phyloP scores from a whole-genome alignment of 92 coral and sea anemone genomes.

The Heteractis magnifica region DNA sequence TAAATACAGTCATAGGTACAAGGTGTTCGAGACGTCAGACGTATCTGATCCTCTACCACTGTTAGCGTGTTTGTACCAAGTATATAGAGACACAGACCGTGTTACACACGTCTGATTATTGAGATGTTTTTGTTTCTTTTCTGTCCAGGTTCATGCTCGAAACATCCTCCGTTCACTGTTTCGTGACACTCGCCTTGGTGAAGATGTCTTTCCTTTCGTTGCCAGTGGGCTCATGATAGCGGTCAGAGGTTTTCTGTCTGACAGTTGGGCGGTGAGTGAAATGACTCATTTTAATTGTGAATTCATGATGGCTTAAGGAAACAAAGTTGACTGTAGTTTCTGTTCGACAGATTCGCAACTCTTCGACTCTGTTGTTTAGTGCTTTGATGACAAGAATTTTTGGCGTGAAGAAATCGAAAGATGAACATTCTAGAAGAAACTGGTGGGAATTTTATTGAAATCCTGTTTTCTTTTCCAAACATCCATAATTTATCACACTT shows the following conservation, averaged over 20 bases:
- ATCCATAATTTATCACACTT: neutral
- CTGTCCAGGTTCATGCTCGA: conserved; percentile 81
- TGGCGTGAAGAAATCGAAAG: conserved; percentile 84
- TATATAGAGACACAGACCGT: no score
- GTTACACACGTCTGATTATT: no score
- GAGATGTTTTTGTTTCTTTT: no score
- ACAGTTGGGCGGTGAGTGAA: conserved; percentile 93
- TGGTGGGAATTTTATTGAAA: conserved; percentile 39
- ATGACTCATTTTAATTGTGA: neutral
- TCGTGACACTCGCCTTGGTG: conserved; percentile 92
- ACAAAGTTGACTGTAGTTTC: neutral
- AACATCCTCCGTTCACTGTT: conserved; percentile 88
- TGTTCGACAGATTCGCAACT: conserved; percentile 79
- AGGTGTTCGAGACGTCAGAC: no score
- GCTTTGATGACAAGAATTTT: conserved; percentile 91
- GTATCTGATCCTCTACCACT: no score
- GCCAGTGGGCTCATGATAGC: conserved; percentile 84
- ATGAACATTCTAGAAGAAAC: conserved; percentile 82
- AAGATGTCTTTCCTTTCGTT: conserved; percentile 86
- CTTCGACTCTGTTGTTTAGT: conserved; percentile 90
- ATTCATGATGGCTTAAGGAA: neutral
- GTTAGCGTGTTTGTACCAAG: no score
- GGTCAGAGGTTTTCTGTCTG: conserved; percentile 81
- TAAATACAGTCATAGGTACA: no score
- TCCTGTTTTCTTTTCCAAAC: neutral